Conservation (phyloP, 2,113 vertebrate genomes). For the Xenotilapia caudafasciata region DNA sequence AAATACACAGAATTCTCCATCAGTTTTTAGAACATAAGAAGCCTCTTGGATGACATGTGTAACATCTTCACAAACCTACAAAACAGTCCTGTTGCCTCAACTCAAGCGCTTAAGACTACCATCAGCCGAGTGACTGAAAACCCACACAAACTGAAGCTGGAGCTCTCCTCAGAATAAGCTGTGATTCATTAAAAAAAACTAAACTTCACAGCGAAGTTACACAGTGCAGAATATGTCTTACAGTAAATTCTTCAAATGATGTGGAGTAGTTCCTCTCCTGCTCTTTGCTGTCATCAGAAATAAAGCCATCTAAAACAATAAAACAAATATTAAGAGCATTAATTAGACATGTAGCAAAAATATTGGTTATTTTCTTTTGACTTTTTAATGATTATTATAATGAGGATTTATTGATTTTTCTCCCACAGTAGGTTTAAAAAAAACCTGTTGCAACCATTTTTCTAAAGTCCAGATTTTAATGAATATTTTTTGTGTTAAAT, state of each 20-base stretch:
- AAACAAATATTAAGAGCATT: background rate
- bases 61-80: background rate
- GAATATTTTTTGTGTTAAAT: background rate
- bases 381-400: background rate
- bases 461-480: background rate
- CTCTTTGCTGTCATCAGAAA: conserved; percentile 36
- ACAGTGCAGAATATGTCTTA: conserved; percentile 11
- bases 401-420: background rate
- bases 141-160: background rate
- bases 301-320: conserved; percentile 26
- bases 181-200: background rate
- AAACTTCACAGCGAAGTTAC: background rate
- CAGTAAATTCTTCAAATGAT: conserved; percentile 55
- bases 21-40: background rate
- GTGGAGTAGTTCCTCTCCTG: conserved; percentile 24
- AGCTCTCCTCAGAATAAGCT: background rate
- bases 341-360: background rate
- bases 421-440: background rate
- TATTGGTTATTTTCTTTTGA: background rate
- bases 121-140: background rate
- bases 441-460: no score
- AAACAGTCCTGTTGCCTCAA: background rate
- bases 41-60: background rate
- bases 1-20: background rate
- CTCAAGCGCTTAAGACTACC: background rate